Evolutionary conservation across 2,797 vertebrate species (phyloP), one percentile per base, ranked within the genome.

Genomic region (Moxostoma hubbsi): DNA sequence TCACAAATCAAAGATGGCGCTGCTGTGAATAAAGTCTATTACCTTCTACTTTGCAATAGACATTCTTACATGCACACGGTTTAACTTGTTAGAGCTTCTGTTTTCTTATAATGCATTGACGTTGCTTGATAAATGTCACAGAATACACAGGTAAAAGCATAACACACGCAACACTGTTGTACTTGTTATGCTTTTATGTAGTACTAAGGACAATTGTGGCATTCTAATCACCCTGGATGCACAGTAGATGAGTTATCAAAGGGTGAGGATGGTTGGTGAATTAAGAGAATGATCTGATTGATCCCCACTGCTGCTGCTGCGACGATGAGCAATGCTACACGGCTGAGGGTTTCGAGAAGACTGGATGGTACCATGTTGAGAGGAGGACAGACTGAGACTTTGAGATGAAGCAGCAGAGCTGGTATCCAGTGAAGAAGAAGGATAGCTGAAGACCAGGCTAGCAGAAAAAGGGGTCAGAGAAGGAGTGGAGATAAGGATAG

Each of bases 241-340:
- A 36, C 15, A 62, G 7, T 9, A 7, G 6, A 16, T 13, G 3
- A 24, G 68, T 36, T 16, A 64, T 96, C 92, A 97, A 87, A 97
- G 93, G 4, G 95, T 95, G 79, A 98, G 89, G 86, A 98, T 94
- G 18, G 94, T 96, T 0, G 96, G 96, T 1, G 97, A 97, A 77
- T 94, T 96, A 24, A 97, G 91, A 12, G 96, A 97, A 83, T 97
- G 96, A 75, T 96, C 96, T 0, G 96, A 96, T 76, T 97, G 96
- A 76, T 96, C 96, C 0, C 96, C 95, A 1, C 96, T 97, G 85
- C 96, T 97, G 93, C 96, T 97, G 88, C 96, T 95, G 70, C 94
- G 95, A 18, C 96, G 95, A 83, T 97, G 96, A 75, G 96, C 96
- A 0, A 95, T 87, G 47, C 95, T 86, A 58, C 96, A 97, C 1